phyloP scores from a whole-genome alignment of 23 tunicate genomes.

The Phallusia fumigata region DNA sequence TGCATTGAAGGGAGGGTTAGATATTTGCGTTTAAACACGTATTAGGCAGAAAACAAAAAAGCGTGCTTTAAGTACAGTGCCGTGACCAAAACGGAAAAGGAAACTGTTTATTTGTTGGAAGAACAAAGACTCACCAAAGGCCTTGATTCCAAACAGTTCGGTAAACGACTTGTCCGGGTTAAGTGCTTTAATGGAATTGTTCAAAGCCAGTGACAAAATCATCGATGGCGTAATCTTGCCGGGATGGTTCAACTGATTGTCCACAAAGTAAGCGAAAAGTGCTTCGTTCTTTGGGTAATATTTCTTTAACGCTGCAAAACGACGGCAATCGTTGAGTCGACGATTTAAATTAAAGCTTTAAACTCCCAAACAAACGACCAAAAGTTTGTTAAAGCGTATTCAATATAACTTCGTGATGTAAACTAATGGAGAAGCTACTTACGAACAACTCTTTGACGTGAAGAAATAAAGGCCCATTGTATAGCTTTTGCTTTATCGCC shows the following conservation, averaged over 20 bases:
- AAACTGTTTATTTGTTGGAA: too few relatives aligned
- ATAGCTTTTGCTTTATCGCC: slow-evolving; percentile 58
- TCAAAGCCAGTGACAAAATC: slow-evolving; percentile 59
- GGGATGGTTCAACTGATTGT: slow-evolving; percentile 56
- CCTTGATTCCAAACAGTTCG: slow-evolving; percentile 76
- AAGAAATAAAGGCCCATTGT: slow-evolving; percentile 53
- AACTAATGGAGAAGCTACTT: slow-evolving; percentile 37
- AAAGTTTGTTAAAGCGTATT: not conserved
- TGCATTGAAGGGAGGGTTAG: too few relatives aligned
- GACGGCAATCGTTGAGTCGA: too few relatives aligned
- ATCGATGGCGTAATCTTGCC: slow-evolving; percentile 70
- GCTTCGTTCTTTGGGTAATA: slow-evolving; percentile 69
- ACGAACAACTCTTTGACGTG: slow-evolving; percentile 33
- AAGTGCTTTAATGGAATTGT: slow-evolving; percentile 50
- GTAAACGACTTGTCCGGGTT: slow-evolving; percentile 44
- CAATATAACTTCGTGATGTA: not conserved
- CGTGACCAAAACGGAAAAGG: too few relatives aligned
- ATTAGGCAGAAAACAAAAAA: too few relatives aligned
- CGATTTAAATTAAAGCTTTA: not conserved
- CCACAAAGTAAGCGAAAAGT: slow-evolving; percentile 72
- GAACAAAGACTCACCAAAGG: slow-evolving; percentile 50
- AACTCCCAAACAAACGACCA: not conserved
- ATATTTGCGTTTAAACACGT: too few relatives aligned
- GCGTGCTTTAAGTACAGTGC: too few relatives aligned
- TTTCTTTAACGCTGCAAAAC: slow-evolving; percentile 34